Evolutionary conservation across 2,113 vertebrate genomes (phyloP).

Genomic region (Tylochromis polylepis): DNA sequence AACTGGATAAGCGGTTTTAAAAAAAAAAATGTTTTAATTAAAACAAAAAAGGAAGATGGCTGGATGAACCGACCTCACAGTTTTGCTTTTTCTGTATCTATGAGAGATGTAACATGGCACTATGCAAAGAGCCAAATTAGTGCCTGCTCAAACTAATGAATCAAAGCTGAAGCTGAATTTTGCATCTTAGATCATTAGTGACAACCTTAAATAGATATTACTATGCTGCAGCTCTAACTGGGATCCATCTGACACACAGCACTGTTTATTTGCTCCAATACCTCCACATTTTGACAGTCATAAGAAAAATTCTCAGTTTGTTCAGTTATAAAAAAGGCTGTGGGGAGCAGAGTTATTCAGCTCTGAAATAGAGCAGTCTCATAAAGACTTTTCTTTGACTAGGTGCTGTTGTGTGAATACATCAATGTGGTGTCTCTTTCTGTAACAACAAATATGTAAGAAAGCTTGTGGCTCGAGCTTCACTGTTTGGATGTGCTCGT

Average conservation of each 20-base stretch:
- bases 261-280: constrained; percentile 30
- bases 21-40: neutral
- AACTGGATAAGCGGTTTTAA: neutral
- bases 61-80: constrained; percentile 6
- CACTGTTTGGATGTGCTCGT: neutral
- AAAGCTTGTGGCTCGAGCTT: neutral
- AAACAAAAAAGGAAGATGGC: neutral
- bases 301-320: constrained; percentile 21
- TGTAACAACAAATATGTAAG: neutral
- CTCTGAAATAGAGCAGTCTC: constrained; percentile 17
- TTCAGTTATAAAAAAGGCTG: neutral
- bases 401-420: neutral
- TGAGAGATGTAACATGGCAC: neutral
- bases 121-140: neutral
- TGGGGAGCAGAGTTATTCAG: neutral
- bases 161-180: neutral
- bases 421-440: neutral
- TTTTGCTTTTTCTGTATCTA: neutral
- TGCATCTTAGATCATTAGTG: neutral
- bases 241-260: neutral
- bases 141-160: constrained; percentile 2
- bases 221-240: neutral
- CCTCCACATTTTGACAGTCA: constrained; percentile 16
- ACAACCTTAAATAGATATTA: constrained; percentile 3
- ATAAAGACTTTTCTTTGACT: neutral